Evolutionary conservation across 2,113 vertebrate species (phyloP).

Genomic region (Scatophagus argus): DNA sequence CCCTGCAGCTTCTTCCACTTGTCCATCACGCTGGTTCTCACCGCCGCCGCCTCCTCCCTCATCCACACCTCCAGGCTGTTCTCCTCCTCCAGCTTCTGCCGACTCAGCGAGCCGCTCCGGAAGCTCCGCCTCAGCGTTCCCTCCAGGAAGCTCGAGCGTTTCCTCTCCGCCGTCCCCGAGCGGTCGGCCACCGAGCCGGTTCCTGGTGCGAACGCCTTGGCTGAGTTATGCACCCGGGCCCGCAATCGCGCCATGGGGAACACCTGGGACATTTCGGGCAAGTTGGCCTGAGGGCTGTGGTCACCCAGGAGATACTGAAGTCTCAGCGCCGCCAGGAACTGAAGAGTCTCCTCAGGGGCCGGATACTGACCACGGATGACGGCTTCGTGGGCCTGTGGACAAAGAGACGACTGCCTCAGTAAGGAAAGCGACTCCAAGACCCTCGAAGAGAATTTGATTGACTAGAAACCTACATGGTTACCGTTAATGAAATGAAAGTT

Average conservation of each 20-base stretch:
- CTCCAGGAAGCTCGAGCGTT: conserved; percentile 95
- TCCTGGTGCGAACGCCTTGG: conserved; percentile 84
- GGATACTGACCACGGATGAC: conserved; percentile 95
- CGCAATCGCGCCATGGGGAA: conserved; percentile 91
- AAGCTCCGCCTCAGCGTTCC: conserved; percentile 95
- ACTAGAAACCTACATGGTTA: too few relatives aligned
- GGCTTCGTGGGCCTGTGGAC: conserved; percentile 92
- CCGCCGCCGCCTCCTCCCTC: conserved; percentile 89
- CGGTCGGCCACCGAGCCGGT: conserved; percentile 57
- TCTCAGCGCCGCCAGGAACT: conserved; percentile 93
- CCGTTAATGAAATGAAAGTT: too few relatives aligned
- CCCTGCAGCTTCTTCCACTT: conserved; percentile 97
- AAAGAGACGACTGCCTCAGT: neutral
- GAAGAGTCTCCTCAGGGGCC: conserved; percentile 95
- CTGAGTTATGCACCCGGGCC: conserved; percentile 91
- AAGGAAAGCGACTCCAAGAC: too few relatives aligned
- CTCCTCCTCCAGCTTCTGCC: conserved; percentile 90
- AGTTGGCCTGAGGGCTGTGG: conserved; percentile 69
- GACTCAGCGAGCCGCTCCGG: conserved; percentile 86
- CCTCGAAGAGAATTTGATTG: too few relatives aligned
- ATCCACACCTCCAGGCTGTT: conserved; percentile 92
- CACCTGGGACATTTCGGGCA: conserved; percentile 90
- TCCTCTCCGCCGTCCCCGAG: conserved; percentile 83
- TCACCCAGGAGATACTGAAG: conserved; percentile 94
- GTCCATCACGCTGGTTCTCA: conserved; percentile 89